phyloP scores from a whole-genome alignment of 2,888 invertebrate genomes.

The Conomelus anceps region DNA sequence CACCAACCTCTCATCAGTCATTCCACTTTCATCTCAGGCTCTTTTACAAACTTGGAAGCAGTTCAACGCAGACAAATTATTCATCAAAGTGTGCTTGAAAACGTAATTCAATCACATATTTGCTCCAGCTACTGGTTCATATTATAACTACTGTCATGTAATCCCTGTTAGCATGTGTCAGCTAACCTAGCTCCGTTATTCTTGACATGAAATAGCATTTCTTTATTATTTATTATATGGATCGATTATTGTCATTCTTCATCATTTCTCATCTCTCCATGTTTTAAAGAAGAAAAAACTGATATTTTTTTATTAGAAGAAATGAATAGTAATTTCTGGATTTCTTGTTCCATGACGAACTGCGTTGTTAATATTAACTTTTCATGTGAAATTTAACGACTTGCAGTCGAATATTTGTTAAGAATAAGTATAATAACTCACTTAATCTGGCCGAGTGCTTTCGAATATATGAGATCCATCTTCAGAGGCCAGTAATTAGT shows the following conservation, averaged over 20 bases:
- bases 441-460: too few species aligned
- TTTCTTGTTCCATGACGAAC: too few species aligned
- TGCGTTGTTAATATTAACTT: too few species aligned
- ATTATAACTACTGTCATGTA: background rate
- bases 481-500: too few species aligned
- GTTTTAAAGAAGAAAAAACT: too few species aligned
- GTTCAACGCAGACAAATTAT: background rate
- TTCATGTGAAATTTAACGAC: too few species aligned
- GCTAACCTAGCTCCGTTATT: background rate
- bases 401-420: too few species aligned
- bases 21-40: background rate
- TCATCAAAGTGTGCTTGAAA: background rate
- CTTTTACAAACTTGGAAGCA: background rate
- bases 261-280: background rate
- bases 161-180: background rate
- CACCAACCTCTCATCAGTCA: background rate
- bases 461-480: too few species aligned
- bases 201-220: background rate
- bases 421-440: too few species aligned
- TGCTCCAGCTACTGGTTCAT: background rate
- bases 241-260: background rate
- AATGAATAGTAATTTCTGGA: too few species aligned
- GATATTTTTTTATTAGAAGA: too few species aligned
- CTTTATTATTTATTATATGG: background rate
- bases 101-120: background rate